phyloP scores from a whole-genome alignment of 2,113 vertebrate species.

The Urocitellus parryii region DNA sequence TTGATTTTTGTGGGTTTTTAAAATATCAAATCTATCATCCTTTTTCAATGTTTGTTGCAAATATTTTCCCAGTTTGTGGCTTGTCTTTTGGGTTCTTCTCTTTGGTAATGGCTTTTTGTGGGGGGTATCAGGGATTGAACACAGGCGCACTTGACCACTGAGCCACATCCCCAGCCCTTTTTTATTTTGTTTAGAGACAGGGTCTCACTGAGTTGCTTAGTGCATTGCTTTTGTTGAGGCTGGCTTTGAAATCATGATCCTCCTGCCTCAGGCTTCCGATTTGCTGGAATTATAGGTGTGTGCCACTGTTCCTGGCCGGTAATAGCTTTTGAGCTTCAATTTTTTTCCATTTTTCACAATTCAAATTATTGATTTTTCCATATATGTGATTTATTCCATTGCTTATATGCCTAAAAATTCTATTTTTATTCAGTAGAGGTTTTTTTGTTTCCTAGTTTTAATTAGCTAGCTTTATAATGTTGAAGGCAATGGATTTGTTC shows the following conservation, averaged over 20 bases:
- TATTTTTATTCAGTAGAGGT: constrained; percentile 38
- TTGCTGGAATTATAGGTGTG: no score
- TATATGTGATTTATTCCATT: constrained; percentile 49
- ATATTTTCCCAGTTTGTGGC: constrained; percentile 33
- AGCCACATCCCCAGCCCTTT: no score
- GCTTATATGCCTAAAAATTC: constrained; percentile 60
- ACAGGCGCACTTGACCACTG: no score
- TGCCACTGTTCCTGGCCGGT: background rate
- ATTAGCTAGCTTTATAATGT: constrained; percentile 47
- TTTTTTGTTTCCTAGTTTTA: constrained; percentile 41
- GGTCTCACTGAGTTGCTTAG: no score
- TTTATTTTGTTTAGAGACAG: no score
- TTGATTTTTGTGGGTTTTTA: constrained; percentile 39
- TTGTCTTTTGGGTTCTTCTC: constrained; percentile 29
- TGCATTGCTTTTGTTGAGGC: no score
- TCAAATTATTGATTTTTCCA: constrained; percentile 62
- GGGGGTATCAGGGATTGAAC: no score
- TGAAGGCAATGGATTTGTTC: constrained; percentile 56
- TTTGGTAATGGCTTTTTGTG: constrained; percentile 45
- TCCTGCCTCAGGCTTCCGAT: no score
- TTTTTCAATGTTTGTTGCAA: constrained; percentile 55
- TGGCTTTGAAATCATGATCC: no score
- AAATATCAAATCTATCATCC: background rate
- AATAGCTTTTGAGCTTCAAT: constrained; percentile 51
- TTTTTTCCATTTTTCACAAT: constrained; percentile 24